Percentiles rank a stretch among this genome's conserved stretches.
Conservation (phyloP, 2,797 vertebrate genomes). For the Centropyge bicolor region DNA sequence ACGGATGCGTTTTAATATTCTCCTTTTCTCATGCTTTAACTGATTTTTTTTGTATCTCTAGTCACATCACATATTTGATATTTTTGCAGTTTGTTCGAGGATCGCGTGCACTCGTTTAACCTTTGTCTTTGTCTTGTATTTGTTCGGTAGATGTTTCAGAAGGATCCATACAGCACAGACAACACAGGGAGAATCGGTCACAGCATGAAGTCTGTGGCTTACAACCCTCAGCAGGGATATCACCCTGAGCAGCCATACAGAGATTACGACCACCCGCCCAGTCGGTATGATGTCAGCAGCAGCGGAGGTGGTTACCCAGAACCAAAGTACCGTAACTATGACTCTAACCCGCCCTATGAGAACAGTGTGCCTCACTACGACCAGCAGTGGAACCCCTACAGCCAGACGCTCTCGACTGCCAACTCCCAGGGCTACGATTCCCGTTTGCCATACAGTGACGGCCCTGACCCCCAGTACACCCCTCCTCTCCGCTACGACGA, state of each 20-base stretch:
- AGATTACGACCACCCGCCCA: constrained; percentile 92
- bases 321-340: constrained; percentile 89
- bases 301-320: constrained; percentile 86
- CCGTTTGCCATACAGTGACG: constrained; percentile 87
- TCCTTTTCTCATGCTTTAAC: constrained; percentile 44
- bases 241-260: constrained; percentile 89
- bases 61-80: constrained; percentile 17
- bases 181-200: constrained; percentile 86
- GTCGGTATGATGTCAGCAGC: constrained; percentile 87
- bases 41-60: constrained; percentile 35
- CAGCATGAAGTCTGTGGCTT: constrained; percentile 86
- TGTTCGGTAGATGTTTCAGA: constrained; percentile 90
- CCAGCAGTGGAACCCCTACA: constrained; percentile 92
- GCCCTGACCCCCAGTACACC: constrained; percentile 80
- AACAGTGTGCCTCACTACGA: constrained; percentile 90
- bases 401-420: constrained; percentile 84
- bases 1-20: constrained; percentile 57
- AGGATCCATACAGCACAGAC: constrained; percentile 89
- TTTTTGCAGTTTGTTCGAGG: neutral
- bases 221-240: constrained; percentile 88
- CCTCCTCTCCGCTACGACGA: constrained; percentile 83
- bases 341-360: constrained; percentile 89
- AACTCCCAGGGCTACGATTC: constrained; percentile 83
- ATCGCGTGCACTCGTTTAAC: constrained; percentile 21
- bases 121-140: constrained; percentile 52